Evolutionary conservation across 1,140 invertebrate species (phyloP).

Genomic region (Bombus vancouverensis): DNA sequence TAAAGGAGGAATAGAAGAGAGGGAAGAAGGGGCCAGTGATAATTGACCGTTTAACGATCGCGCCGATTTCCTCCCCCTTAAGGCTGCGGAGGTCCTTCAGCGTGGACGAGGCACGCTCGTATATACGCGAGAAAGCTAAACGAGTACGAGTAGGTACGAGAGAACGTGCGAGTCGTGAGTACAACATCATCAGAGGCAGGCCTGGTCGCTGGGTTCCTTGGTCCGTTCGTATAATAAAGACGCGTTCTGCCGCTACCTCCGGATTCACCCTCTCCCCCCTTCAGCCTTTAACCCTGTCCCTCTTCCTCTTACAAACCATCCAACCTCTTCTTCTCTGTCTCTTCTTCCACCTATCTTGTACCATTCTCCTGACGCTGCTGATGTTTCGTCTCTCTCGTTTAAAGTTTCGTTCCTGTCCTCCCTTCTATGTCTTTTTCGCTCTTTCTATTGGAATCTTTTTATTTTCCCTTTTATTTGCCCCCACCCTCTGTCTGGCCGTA

Average conservation of each 20-base stretch:
- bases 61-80: constrained; percentile 59
- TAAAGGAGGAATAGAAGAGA: background rate
- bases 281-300: background rate
- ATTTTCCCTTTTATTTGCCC: constrained; percentile 46
- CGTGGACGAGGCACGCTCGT: constrained; percentile 42
- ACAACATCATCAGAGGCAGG: constrained; percentile 78
- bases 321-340: background rate
- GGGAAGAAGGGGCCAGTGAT: constrained; percentile 50
- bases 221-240: constrained; percentile 81
- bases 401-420: constrained; percentile 24
- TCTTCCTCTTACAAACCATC: background rate
- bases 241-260: constrained; percentile 75
- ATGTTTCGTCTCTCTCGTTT: constrained; percentile 41
- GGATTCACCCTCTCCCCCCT: constrained; percentile 46
- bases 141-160: constrained; percentile 72
- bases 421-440: constrained; percentile 24
- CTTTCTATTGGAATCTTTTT: constrained; percentile 55
- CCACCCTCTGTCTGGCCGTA: constrained; percentile 1
- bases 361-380: constrained; percentile 12
- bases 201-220: constrained; percentile 74
- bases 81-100: constrained; percentile 35
- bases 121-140: constrained; percentile 67
- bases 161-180: constrained; percentile 76
- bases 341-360: background rate
- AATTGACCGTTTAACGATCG: constrained; percentile 69